Conservation (phyloP, 2,113 vertebrate genomes). For the Martes martes region DNA sequence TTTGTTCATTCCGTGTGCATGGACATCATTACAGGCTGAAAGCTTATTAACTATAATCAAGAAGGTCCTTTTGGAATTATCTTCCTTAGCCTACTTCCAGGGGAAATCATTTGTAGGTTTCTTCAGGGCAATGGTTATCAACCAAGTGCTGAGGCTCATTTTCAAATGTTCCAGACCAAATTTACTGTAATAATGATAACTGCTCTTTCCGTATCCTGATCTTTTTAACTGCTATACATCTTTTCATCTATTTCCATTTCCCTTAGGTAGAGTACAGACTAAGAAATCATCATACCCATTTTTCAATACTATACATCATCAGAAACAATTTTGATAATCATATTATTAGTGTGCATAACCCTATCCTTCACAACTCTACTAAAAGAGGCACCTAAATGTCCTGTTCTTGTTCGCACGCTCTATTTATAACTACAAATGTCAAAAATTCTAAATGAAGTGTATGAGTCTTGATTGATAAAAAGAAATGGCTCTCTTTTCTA, state of each 20-base stretch:
- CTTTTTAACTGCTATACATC: constrained; percentile 65
- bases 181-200: constrained; percentile 63
- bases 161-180: constrained; percentile 59
- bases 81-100: constrained; percentile 28
- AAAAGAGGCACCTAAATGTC: constrained; percentile 44
- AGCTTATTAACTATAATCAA: constrained; percentile 64
- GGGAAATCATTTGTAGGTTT: constrained; percentile 61
- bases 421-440: constrained; percentile 55
- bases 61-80: constrained; percentile 55
- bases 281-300: constrained; percentile 43
- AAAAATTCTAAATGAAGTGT: constrained; percentile 59
- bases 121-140: constrained; percentile 68
- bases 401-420: background rate
- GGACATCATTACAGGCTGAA: constrained; percentile 34
- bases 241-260: constrained; percentile 74
- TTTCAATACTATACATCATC: constrained; percentile 56
- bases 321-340: constrained; percentile 68
- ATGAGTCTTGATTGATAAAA: constrained; percentile 23
- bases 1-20: constrained; percentile 22
- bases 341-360: constrained; percentile 54
- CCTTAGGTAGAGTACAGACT: constrained; percentile 48
- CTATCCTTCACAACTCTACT: constrained; percentile 49
- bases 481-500: constrained; percentile 25
- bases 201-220: constrained; percentile 55
- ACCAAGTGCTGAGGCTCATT: constrained; percentile 59